These are phyloP conservation scores for Salticus scenicus DNA, from an alignment of 2,888 invertebrate genomes.

Conservation along the genomic window DNA sequence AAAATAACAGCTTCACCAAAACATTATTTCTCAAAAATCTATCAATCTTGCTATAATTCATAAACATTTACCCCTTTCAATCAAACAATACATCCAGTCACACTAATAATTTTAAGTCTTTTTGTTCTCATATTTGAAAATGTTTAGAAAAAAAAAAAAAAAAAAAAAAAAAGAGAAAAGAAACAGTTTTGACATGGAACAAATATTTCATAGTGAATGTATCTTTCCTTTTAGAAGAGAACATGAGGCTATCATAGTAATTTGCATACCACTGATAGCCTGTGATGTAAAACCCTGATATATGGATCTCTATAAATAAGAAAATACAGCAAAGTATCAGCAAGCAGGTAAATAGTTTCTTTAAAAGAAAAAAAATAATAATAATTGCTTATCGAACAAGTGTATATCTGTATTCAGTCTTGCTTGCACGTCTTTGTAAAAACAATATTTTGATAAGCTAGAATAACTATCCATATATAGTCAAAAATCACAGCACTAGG, in stretches of 20 bases:
- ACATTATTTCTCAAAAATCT: too few relatives aligned
- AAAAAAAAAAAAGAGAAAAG: neutral
- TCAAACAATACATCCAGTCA: neutral
- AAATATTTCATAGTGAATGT: neutral
- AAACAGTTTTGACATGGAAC: neutral
- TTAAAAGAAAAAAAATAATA: neutral
- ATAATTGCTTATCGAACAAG: constrained; percentile 8
- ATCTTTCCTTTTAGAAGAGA: neutral
- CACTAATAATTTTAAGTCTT: neutral
- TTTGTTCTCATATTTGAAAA: neutral
- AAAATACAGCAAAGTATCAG: constrained; percentile 14
- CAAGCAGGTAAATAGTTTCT: constrained; percentile 2
- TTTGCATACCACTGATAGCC: neutral
- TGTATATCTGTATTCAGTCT: constrained; percentile 7
- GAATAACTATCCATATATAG: constrained; percentile 62
- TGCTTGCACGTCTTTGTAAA: constrained; percentile 7
- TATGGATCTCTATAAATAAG: constrained; percentile 15
- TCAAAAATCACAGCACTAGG: constrained; percentile 67
- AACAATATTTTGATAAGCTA: constrained; percentile 12
- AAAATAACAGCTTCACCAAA: too few relatives aligned
- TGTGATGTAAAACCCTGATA: neutral
- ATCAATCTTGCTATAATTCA: too few relatives aligned
- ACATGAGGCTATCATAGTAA: neutral
- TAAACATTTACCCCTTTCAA: neutral
- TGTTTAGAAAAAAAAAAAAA: neutral